Conservation (phyloP, 2,888 invertebrate species). For the Vanessa cardui region DNA sequence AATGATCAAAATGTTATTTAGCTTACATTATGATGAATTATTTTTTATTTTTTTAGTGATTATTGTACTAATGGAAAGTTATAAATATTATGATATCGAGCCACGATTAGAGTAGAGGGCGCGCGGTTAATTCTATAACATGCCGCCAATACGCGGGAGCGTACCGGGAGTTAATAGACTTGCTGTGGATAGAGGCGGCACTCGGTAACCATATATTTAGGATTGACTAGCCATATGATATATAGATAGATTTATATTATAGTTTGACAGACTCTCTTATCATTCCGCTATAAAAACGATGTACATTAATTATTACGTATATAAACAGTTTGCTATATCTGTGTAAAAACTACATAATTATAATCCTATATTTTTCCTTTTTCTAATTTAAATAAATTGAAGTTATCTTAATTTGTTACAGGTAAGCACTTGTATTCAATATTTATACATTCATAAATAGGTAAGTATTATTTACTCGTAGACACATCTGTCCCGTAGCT, state of each 20-base stretch:
- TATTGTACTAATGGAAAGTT: background rate
- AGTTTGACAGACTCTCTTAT: too few relatives aligned
- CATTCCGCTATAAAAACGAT: too few relatives aligned
- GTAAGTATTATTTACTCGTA: background rate
- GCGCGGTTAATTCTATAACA: conserved; percentile 47
- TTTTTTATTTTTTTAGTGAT: background rate
- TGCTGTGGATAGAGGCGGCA: background rate
- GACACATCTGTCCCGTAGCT: conserved; percentile 16
- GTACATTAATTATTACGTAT: background rate
- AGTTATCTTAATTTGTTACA: conserved; percentile 34
- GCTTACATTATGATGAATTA: too few relatives aligned
- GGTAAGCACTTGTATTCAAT: conserved; percentile 35
- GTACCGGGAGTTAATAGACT: conserved; percentile 5
- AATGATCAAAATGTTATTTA: too few relatives aligned
- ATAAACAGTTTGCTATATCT: too few relatives aligned
- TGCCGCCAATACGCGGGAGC: conserved; percentile 37
- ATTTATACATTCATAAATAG: background rate
- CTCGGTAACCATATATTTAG: background rate
- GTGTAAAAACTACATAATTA: too few relatives aligned
- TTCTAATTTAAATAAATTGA: background rate
- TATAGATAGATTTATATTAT: too few relatives aligned
- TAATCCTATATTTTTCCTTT: too few relatives aligned
- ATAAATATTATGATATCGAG: conserved; percentile 30
- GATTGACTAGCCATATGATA: too few relatives aligned
- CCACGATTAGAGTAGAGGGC: conserved; percentile 43